Percentiles rank a stretch among this genome's conserved stretches.
Conservation (phyloP, 2,797 vertebrate species). For the Enteromius thamalakanensis region DNA sequence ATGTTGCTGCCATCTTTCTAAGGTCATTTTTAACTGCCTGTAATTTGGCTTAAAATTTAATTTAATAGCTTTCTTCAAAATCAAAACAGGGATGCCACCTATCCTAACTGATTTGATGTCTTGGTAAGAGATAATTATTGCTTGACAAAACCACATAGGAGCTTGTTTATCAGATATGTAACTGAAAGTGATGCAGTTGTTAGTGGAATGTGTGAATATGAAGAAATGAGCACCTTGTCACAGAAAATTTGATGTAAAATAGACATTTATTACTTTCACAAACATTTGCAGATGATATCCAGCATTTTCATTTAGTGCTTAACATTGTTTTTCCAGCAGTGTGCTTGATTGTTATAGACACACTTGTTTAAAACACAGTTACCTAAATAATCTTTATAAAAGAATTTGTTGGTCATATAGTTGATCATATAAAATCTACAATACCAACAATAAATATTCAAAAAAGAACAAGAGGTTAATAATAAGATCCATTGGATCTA, state of each 20-base stretch:
- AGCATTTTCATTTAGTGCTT: not conserved
- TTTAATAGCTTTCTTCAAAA: too few species aligned
- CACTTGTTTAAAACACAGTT: constrained; percentile 15
- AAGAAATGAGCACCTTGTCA: not conserved
- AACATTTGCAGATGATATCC: not conserved
- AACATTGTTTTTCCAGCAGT: not conserved
- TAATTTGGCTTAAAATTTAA: too few species aligned
- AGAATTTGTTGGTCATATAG: constrained; percentile 22
- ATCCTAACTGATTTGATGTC: not conserved
- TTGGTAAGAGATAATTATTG: not conserved
- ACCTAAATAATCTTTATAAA: constrained; percentile 19
- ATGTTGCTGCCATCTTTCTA: too few species aligned
- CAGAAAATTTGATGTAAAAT: not conserved
- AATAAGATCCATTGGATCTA: constrained; percentile 72
- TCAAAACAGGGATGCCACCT: not conserved
- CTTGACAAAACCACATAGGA: not conserved
- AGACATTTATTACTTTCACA: constrained; percentile 16
- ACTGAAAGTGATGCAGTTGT: not conserved
- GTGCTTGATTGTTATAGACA: not conserved
- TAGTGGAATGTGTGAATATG: not conserved
- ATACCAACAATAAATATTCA: constrained; percentile 34
- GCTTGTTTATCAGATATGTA: not conserved
- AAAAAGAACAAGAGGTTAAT: constrained; percentile 67
- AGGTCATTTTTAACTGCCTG: too few species aligned
- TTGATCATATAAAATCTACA: constrained; percentile 32